phyloP scores from a whole-genome alignment of 2,888 invertebrate genomes.

The Drosophila falleni region DNA sequence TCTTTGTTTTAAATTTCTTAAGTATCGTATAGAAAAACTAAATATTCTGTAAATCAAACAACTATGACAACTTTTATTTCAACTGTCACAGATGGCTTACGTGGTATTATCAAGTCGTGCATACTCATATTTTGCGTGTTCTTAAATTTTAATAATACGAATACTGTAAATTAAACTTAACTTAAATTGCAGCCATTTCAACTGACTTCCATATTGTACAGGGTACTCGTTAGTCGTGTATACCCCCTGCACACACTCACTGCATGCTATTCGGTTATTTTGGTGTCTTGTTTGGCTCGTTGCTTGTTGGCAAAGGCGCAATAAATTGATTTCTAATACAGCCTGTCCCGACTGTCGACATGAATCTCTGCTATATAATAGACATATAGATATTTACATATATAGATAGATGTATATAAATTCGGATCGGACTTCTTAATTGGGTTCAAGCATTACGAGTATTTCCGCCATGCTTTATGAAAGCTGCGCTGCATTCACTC shows the following conservation, averaged over 20 bases:
- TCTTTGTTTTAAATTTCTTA: neutral
- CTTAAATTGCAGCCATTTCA: neutral
- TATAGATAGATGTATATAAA: neutral
- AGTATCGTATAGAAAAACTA: neutral
- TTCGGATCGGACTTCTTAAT: conserved; percentile 39
- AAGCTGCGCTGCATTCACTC: conserved; percentile 1
- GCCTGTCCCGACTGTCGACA: conserved; percentile 50
- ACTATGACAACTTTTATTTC: neutral
- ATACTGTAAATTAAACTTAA: neutral
- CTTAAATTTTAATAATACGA: no score
- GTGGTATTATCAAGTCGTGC: neutral
- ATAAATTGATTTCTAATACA: conserved; percentile 76
- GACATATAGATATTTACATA: conserved; percentile 2
- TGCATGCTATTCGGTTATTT: conserved; percentile 29
- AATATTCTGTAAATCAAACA: neutral
- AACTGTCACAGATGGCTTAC: neutral
- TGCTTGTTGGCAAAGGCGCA: conserved; percentile 72
- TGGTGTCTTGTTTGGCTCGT: conserved; percentile 36
- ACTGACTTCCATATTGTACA: neutral
- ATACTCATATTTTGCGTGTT: neutral
- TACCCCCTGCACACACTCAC: neutral
- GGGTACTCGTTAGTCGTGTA: conserved; percentile 9
- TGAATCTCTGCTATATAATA: conserved; percentile 38
- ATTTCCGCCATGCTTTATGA: conserved; percentile 48
- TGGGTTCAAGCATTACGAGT: conserved; percentile 42